Conservation (phyloP, 2,113 vertebrate species). For the Sclerurus mexicanus region DNA sequence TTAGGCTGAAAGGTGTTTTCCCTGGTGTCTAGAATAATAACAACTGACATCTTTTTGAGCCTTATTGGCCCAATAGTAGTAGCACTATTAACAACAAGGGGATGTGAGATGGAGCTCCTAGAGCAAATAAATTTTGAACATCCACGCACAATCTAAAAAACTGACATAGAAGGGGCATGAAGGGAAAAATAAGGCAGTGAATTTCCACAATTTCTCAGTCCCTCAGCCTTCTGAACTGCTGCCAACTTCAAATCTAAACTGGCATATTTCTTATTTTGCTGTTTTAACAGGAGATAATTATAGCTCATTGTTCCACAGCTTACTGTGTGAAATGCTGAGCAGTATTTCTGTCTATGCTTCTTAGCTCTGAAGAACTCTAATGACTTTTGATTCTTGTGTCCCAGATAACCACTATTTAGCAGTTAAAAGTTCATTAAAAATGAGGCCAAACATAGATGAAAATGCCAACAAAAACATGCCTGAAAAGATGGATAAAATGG, state of each 20-base stretch:
- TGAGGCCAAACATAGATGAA: background rate
- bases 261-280: conserved; percentile 43
- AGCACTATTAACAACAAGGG: background rate
- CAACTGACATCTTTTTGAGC: background rate
- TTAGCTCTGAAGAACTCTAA: conserved; percentile 16
- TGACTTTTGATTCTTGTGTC: conserved; percentile 20
- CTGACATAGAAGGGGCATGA: background rate
- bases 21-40: background rate
- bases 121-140: background rate
- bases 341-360: conserved; percentile 38
- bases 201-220: conserved; percentile 26
- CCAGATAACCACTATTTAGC: conserved; percentile 7
- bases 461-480: conserved; percentile 57
- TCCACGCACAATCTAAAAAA: background rate
- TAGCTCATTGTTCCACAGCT: conserved; percentile 40
- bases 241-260: conserved; percentile 15
- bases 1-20: background rate
- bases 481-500: conserved; percentile 17
- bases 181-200: conserved; percentile 4
- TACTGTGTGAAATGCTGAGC: conserved; percentile 42
- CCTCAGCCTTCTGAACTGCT: background rate
- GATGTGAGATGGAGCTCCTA: background rate
- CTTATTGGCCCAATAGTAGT: background rate
- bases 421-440: conserved; percentile 46
- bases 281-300: conserved; percentile 39